phyloP scores from a whole-genome alignment of 1,140 invertebrate genomes.

The Ips typographus region DNA sequence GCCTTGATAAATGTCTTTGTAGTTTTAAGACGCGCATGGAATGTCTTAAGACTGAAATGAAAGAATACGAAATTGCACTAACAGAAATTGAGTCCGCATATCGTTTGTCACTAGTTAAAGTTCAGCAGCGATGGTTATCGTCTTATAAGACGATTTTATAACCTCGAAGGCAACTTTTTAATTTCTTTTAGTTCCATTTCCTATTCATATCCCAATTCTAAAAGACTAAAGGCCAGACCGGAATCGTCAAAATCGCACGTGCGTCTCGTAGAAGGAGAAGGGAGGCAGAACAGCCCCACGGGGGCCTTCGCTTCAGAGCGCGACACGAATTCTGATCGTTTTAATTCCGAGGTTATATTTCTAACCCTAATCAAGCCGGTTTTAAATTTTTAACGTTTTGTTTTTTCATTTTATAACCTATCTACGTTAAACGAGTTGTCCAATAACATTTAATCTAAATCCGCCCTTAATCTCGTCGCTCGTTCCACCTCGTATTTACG shows the following conservation, averaged over 20 bases:
- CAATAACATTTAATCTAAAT: slow-evolving; percentile 1
- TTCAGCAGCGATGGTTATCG: no score
- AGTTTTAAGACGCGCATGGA: background rate
- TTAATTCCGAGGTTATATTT: slow-evolving; percentile 31
- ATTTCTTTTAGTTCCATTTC: slow-evolving; percentile 1
- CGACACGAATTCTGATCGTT: slow-evolving; percentile 32
- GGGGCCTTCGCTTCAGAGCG: slow-evolving; percentile 22
- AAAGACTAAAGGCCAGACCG: slow-evolving; percentile 16
- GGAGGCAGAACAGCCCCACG: background rate
- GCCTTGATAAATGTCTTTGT: slow-evolving; percentile 22
- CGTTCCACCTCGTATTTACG: slow-evolving; percentile 39
- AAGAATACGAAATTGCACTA: no score
- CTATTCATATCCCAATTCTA: slow-evolving; percentile 24
- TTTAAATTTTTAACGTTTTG: background rate
- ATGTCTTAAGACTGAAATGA: background rate
- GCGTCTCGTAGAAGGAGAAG: slow-evolving; percentile 11
- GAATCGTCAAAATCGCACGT: slow-evolving; percentile 30
- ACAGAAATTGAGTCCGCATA: no score
- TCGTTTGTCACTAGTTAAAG: no score
- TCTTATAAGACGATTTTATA: no score
- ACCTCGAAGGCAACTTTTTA: background rate
- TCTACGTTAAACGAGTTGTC: slow-evolving; percentile 1
- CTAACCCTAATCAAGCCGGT: slow-evolving; percentile 19
- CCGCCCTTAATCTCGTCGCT: slow-evolving; percentile 17
- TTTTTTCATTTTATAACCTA: background rate